These are phyloP conservation scores for Cynopterus sphinx DNA, from an alignment of 2,797 vertebrate species.

Conservation along the genomic window DNA sequence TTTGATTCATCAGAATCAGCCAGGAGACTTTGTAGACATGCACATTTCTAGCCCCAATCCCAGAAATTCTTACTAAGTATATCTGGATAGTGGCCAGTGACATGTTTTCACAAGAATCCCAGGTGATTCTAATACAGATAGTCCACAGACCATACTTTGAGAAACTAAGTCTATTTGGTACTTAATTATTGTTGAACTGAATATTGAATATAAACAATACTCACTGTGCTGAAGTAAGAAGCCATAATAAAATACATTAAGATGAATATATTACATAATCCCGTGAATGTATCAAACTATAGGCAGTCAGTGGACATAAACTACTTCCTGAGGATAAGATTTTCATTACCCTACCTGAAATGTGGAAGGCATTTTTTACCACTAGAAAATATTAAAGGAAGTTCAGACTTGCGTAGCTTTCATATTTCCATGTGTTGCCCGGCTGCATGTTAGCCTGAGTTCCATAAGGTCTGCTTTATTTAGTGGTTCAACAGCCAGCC, in stretches of 20 bases:
- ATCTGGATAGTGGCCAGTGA: not conserved
- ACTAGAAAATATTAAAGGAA: constrained; percentile 56
- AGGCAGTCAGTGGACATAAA: not conserved
- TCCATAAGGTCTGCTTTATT: constrained; percentile 66
- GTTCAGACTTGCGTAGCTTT: constrained; percentile 55
- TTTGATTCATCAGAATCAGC: not conserved
- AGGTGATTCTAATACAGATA: not conserved
- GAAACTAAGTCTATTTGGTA: not conserved
- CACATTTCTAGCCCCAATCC: not conserved
- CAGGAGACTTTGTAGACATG: not conserved
- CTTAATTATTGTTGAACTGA: not conserved
- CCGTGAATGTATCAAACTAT: not conserved
- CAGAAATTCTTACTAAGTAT: not conserved
- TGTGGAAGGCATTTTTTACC: not conserved
- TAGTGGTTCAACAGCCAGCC: constrained; percentile 80
- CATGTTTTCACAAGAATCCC: not conserved
- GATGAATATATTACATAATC: not conserved
- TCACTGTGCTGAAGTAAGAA: not conserved
- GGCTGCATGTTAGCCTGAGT: constrained; percentile 53
- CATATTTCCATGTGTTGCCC: constrained; percentile 65
- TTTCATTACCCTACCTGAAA: constrained; percentile 20
- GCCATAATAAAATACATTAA: not conserved
- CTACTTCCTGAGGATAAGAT: not conserved
- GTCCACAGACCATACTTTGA: not conserved
- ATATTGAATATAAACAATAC: not conserved